Evolutionary conservation across 2,888 invertebrate species (phyloP).

Genomic region (Pseudolycoriella hygida): DNA sequence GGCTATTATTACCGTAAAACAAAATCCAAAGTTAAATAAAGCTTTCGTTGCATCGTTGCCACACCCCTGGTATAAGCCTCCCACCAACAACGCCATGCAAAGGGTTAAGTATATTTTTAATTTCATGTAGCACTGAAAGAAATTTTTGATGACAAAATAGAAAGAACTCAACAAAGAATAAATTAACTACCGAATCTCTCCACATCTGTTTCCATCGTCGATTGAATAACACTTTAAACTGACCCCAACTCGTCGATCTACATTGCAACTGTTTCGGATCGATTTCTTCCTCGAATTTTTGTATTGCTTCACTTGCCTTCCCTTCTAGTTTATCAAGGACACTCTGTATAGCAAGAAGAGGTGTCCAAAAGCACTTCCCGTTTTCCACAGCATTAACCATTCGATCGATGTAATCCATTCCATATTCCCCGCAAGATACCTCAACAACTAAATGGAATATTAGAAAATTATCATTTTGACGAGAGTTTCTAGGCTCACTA

Average conservation of each 20-base stretch:
- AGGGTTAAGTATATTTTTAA: constrained; percentile 50
- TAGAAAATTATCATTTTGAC: too few relatives aligned
- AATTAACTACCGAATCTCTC: constrained; percentile 58
- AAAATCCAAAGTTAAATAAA: constrained; percentile 69
- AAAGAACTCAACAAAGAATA: too few relatives aligned
- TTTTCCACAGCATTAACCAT: constrained; percentile 53
- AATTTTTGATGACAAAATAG: too few relatives aligned
- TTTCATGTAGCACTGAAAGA: constrained; percentile 46
- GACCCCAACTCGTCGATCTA: constrained; percentile 41
- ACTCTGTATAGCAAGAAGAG: constrained; percentile 9
- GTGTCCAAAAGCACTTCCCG: constrained; percentile 39
- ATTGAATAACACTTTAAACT: constrained; percentile 45
- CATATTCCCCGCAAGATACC: constrained; percentile 66
- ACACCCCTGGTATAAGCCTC: constrained; percentile 49
- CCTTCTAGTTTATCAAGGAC: not conserved
- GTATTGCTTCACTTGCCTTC: not conserved
- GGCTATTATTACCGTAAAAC: constrained; percentile 59
- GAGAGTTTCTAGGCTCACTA: constrained; percentile 36
- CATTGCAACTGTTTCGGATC: constrained; percentile 35
- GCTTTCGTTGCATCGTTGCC: constrained; percentile 69
- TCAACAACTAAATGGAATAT: constrained; percentile 51
- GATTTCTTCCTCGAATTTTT: constrained; percentile 23
- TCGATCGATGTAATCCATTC: constrained; percentile 40
- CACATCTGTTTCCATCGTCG: constrained; percentile 59
- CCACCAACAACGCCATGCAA: constrained; percentile 49